A percentile compares a stretch with the other conserved stretches of the same genome.
These are phyloP conservation scores for Orthosia cruda DNA, from an alignment of 2,888 invertebrate species.

Conservation along the genomic window DNA sequence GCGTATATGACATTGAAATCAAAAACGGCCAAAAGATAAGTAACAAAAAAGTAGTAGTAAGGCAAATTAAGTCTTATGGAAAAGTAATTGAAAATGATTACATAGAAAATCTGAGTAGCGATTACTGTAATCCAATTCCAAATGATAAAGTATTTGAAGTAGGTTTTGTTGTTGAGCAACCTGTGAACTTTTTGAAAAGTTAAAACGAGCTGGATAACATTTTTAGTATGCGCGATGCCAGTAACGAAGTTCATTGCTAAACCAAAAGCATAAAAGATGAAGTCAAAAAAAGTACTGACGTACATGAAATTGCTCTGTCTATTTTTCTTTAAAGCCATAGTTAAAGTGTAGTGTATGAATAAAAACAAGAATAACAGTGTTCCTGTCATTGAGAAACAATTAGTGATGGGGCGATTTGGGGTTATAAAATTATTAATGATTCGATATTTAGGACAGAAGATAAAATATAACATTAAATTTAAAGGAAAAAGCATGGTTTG, in stretches of 20 bases:
- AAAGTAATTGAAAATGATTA: neutral
- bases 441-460: slow-evolving; percentile 21
- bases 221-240: neutral
- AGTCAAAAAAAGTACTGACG: neutral
- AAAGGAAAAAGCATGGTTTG: slow-evolving; percentile 40
- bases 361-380: neutral
- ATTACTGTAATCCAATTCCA: slow-evolving; percentile 35
- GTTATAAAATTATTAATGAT: neutral
- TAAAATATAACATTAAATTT: slow-evolving; percentile 27
- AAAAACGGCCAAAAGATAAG: neutral
- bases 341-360: neutral
- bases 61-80: no score
- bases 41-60: neutral
- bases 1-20: slow-evolving; percentile 14
- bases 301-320: neutral
- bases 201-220: slow-evolving; percentile 20
- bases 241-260: slow-evolving; percentile 9
- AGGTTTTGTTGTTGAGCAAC: slow-evolving; percentile 9
- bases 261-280: neutral
- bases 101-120: neutral
- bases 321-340: neutral
- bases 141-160: neutral
- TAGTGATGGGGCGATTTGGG: neutral
- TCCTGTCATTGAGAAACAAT: neutral
- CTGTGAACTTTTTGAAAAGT: slow-evolving; percentile 43